These are phyloP conservation scores for Macrosoma leucophasiata DNA, from an alignment of 2,888 invertebrate species.

Conservation along the genomic window DNA sequence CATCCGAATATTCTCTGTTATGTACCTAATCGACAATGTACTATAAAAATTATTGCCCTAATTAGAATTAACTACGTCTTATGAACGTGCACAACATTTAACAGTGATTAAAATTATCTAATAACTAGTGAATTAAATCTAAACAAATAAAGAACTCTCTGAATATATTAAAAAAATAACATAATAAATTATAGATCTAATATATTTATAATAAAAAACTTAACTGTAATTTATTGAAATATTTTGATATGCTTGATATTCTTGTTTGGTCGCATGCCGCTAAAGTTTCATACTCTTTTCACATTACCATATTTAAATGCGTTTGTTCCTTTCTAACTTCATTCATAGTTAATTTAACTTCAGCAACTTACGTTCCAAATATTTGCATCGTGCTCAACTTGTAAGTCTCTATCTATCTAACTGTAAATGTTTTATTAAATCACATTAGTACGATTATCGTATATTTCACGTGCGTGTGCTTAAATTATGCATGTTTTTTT, in stretches of 20 bases:
- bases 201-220: constrained; percentile 39
- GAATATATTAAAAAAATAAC: constrained; percentile 36
- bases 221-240: constrained; percentile 37
- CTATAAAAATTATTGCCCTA: constrained; percentile 67
- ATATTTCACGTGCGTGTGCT: constrained; percentile 39
- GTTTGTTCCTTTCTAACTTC: neutral
- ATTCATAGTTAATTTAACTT: constrained; percentile 16
- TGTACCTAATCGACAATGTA: constrained; percentile 16
- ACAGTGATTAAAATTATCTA: constrained; percentile 72
- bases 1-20: no score
- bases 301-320: constrained; percentile 8
- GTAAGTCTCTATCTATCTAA: constrained; percentile 20
- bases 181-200: constrained; percentile 48
- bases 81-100: constrained; percentile 74
- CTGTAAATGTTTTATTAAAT: constrained; percentile 23
- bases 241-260: constrained; percentile 72
- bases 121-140: constrained; percentile 49
- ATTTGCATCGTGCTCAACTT: constrained; percentile 23
- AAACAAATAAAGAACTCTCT: constrained; percentile 52
- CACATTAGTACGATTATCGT: constrained; percentile 31
- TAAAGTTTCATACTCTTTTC: constrained; percentile 28
- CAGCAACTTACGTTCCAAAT: constrained; percentile 28
- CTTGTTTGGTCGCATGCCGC: constrained; percentile 47
- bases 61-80: constrained; percentile 53
- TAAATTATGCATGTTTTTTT: constrained; percentile 35